Percentiles rank a stretch among this genome's conserved stretches.
Conservation (phyloP, 2,113 vertebrate genomes). For the Oreochromis niloticus region DNA sequence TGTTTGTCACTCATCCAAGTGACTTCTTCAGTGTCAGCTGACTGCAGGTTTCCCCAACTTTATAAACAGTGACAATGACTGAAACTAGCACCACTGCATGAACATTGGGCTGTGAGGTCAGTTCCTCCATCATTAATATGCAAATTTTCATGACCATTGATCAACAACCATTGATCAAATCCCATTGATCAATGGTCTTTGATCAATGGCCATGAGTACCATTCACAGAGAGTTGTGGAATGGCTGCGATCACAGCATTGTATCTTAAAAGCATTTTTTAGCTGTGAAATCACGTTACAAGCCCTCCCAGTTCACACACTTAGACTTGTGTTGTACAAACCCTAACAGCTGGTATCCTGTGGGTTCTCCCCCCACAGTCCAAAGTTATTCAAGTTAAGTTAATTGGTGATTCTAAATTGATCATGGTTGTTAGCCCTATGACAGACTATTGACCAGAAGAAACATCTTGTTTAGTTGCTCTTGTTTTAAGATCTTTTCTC, state of each 20-base stretch:
- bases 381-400: neutral
- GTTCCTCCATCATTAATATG: neutral
- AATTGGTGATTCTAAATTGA: neutral
- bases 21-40: neutral
- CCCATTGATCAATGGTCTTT: too few species aligned
- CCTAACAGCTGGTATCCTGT: neutral
- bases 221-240: too few species aligned
- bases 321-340: neutral
- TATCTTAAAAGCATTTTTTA: accelerated
- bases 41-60: neutral
- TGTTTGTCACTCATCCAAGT: neutral
- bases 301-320: neutral
- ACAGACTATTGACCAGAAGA: neutral
- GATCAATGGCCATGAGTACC: too few species aligned
- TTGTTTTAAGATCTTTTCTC: neutral
- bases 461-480: neutral
- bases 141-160: neutral
- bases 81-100: neutral
- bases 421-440: neutral
- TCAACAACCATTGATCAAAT: neutral
- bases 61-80: neutral
- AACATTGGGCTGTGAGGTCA: neutral
- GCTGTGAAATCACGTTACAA: neutral
- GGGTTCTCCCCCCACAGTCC: neutral
- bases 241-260: too few species aligned